phyloP scores from a whole-genome alignment of 2,888 invertebrate species.

The Vesta saturnalis region DNA sequence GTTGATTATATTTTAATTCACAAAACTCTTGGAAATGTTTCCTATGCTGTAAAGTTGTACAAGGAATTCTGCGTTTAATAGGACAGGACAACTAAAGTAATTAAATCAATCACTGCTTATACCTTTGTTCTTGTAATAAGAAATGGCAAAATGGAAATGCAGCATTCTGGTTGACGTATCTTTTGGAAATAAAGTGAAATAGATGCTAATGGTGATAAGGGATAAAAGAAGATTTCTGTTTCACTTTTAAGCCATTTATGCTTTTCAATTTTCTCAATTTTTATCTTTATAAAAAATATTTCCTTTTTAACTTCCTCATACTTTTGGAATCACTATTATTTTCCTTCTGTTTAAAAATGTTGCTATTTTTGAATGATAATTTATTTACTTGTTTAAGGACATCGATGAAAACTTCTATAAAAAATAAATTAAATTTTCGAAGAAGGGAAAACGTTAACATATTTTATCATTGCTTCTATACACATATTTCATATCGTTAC shows the following conservation, averaged over 20 bases:
- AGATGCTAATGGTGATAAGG: neutral
- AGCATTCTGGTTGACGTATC: neutral
- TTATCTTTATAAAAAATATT: no score
- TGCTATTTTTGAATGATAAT: no score
- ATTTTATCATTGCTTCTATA: slow-evolving; percentile 2
- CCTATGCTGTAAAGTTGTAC: neutral
- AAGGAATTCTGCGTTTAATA: no score
- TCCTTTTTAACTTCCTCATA: no score
- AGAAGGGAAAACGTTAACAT: slow-evolving; percentile 1
- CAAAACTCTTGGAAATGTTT: no score
- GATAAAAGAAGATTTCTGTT: neutral
- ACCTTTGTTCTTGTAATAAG: no score
- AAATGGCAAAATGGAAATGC: neutral
- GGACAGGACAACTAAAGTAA: no score
- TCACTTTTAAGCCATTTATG: neutral
- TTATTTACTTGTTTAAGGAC: no score
- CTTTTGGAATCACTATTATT: no score
- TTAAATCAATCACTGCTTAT: no score
- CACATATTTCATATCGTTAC: slow-evolving; percentile 9
- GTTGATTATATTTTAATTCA: neutral
- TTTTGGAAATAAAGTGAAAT: neutral
- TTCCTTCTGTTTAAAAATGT: no score
- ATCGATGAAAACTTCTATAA: neutral
- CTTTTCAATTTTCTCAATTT: neutral
- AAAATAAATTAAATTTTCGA: neutral